These are phyloP conservation scores for Bembecia ichneumoniformis DNA, from an alignment of 2,888 invertebrate genomes.

Conservation along the genomic window DNA sequence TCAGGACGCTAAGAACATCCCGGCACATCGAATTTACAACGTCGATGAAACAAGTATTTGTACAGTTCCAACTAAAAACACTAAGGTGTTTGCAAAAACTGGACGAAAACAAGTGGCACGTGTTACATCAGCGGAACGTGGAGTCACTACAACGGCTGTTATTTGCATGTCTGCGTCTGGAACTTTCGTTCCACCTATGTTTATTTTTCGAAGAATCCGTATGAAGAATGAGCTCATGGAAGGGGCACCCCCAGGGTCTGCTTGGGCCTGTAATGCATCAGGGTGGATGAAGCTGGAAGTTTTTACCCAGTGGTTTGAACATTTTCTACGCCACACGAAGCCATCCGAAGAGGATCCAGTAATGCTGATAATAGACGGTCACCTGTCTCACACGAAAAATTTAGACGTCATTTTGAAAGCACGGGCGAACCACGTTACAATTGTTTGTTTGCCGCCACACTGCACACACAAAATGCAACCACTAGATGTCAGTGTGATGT, in stretches of 20 bases:
- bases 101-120: constrained; percentile 19
- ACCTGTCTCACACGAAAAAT: constrained; percentile 27
- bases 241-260: no score
- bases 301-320: constrained; percentile 30
- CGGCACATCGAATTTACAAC: constrained; percentile 12
- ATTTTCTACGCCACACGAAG: constrained; percentile 27
- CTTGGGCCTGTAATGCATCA: constrained; percentile 9
- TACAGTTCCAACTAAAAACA: constrained; percentile 17
- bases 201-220: constrained; percentile 19
- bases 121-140: constrained; percentile 20
- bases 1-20: constrained; percentile 3
- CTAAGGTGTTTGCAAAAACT: constrained; percentile 17
- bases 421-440: constrained; percentile 16
- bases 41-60: constrained; percentile 10
- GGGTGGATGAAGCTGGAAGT: constrained; percentile 26
- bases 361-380: constrained; percentile 30
- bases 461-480: no score
- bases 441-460: no score
- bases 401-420: constrained; percentile 19
- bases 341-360: constrained; percentile 22
- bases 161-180: constrained; percentile 21
- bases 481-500: no score
- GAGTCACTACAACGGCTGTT: constrained; percentile 17
- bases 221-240: constrained; percentile 18
- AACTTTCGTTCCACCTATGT: constrained; percentile 21